These are phyloP conservation scores for Pantala flavescens DNA, from an alignment of 1,140 invertebrate genomes.

Conservation along the genomic window DNA sequence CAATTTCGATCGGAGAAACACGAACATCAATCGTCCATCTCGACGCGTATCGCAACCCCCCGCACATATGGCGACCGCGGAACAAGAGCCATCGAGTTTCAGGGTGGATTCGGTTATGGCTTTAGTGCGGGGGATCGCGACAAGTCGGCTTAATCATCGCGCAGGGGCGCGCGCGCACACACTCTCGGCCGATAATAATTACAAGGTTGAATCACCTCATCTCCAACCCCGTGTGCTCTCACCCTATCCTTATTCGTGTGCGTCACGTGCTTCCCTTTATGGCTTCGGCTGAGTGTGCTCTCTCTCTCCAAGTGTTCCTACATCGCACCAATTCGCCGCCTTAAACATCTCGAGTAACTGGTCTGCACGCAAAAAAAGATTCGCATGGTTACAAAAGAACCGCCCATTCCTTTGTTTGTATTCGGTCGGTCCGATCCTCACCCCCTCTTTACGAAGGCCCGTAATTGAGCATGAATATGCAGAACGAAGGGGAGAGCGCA, in stretches of 20 bases:
- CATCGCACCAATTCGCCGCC: background rate
- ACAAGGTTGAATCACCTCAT: background rate
- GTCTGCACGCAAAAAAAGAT: background rate
- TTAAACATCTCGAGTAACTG: background rate
- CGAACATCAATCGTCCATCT: no score
- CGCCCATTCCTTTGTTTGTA: background rate
- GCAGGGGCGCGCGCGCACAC: no score
- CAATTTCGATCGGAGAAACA: no score
- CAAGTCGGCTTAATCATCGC: no score
- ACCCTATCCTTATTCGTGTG: background rate
- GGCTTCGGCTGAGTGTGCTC: background rate
- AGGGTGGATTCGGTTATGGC: no score
- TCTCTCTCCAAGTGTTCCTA: background rate
- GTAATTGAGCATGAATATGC: constrained; percentile 7
- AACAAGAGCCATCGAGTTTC: no score
- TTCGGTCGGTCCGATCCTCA: background rate
- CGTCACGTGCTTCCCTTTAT: background rate
- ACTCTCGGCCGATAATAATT: no score
- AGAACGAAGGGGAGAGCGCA: background rate
- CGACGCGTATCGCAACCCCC: no score
- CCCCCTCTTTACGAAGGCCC: background rate
- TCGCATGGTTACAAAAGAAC: background rate
- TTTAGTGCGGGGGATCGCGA: no score
- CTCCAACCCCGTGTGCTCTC: background rate
- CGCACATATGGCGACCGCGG: no score